A percentile compares a stretch with the other conserved stretches of the same genome.
Evolutionary conservation across 2,113 vertebrate species (phyloP).

Genomic region (Barnardius zonarius): DNA sequence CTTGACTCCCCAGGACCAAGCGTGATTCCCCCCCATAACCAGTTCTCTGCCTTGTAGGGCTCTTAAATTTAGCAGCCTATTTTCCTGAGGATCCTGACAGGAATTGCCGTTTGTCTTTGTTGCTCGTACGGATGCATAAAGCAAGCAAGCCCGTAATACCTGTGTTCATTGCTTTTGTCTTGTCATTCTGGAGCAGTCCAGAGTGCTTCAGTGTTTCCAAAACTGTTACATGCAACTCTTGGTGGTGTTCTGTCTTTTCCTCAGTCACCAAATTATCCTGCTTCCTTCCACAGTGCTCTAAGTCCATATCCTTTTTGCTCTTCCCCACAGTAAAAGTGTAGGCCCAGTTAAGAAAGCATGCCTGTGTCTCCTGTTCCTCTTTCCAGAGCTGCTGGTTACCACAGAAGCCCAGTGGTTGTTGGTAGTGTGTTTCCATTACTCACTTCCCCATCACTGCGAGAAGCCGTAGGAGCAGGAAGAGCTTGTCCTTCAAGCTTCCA

Average conservation of each 20-base stretch:
- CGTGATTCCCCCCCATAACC: too few species aligned
- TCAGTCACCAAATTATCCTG: background rate
- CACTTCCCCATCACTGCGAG: background rate
- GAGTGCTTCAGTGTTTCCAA: background rate
- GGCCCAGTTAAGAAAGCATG: background rate
- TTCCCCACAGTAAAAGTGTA: background rate
- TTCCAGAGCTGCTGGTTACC: background rate
- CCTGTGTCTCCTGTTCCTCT: background rate
- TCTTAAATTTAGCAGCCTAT: background rate
- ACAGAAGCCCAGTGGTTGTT: background rate
- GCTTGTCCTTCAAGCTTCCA: background rate
- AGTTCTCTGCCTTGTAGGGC: background rate
- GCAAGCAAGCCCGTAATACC: background rate
- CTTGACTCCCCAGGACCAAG: background rate
- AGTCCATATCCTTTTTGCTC: background rate
- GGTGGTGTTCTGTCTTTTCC: background rate
- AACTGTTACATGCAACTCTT: background rate
- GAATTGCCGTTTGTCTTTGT: background rate
- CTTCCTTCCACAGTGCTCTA: background rate
- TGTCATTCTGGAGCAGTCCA: background rate
- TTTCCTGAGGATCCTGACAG: background rate
- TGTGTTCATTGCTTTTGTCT: background rate
- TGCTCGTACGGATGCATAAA: background rate
- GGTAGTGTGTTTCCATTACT: background rate
- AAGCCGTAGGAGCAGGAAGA: slow-evolving; percentile 1